Base-by-base conservation (phyloP, 2,888 invertebrate species). In the Eupithecia abbreviata region DNA sequence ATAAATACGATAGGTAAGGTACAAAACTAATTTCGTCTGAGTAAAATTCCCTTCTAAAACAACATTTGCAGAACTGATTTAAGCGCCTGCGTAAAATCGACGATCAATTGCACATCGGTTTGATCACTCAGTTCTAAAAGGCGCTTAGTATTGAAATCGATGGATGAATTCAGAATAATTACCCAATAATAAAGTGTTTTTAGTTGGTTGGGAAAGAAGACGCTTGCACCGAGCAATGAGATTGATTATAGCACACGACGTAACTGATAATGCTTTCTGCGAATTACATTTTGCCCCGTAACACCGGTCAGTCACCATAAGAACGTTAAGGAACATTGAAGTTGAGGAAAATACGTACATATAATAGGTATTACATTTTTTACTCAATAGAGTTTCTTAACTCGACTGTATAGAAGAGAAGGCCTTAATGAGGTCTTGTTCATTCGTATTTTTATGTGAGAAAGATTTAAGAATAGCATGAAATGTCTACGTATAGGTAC, bases 51-150 rank as follows among this genome's bases (percentile, higher is more conserved):
- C 9, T 58, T 58, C 58, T 10, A 10, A 41, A 66, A 66, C 30
- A 15, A 66, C n/a, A 2, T 42, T 66, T 15, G 15, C 3, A 6
- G 62, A 13, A 7, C 42, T 66, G 66, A 15, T 42, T 12, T 13
- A 42, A 42, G 70, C 79, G 80, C 80, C 80, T 80, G 43, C 12
- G 13, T 49, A 70, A 80, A 73, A 71, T 9, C n/a, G n/a, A 72
- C 42, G 49, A 77, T 75, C 77, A 80, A 79, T 43, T 47, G 49
- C 70, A 18, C 13, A n/a, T n/a, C 47, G 45, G 43, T 18, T 81
- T 79, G 79, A 79, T 74, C 45, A 30, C 58, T 73, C 42, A 51
- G 30, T 71, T 51, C 18, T 3, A 41, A 43, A 30, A 75, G 80
- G 79, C 51, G 72, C 30, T 62, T 4, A 15, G 6, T 42, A 41